A percentile compares a stretch with the other conserved stretches of the same genome.
These are phyloP conservation scores for Nycticryphes semicollaris DNA, from an alignment of 2,113 vertebrate genomes.

Conservation along the genomic window DNA sequence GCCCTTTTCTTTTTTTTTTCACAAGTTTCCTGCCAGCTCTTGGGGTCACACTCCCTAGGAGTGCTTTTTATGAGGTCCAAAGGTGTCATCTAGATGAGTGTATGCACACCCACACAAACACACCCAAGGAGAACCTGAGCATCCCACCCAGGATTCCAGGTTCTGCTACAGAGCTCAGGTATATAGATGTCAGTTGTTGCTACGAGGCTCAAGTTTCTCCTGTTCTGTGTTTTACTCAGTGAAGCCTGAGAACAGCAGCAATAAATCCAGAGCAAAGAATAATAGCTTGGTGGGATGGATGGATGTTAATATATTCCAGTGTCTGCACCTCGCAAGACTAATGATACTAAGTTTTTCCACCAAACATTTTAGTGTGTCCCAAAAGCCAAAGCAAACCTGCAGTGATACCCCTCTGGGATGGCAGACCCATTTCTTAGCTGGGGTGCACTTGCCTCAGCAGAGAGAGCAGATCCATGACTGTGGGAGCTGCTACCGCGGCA, in stretches of 20 bases:
- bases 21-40: neutral
- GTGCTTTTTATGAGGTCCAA: neutral
- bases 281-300: neutral
- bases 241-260: neutral
- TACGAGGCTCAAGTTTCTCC: neutral
- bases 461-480: neutral
- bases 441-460: neutral
- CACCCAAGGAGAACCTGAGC: neutral
- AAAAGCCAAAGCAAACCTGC: neutral
- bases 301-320: neutral
- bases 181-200: neutral
- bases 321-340: neutral
- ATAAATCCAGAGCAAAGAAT: neutral
- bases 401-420: neutral
- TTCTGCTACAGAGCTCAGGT: neutral
- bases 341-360: neutral
- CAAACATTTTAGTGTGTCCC: neutral
- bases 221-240: neutral
- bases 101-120: fast-evolving
- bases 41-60: neutral
- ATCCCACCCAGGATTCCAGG: neutral
- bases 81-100: fast-evolving
- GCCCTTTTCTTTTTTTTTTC: neutral
- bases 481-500: neutral
- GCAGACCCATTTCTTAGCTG: neutral